These are phyloP conservation scores for Mus pahari DNA, from an alignment of 2,113 vertebrate genomes.

Conservation along the genomic window DNA sequence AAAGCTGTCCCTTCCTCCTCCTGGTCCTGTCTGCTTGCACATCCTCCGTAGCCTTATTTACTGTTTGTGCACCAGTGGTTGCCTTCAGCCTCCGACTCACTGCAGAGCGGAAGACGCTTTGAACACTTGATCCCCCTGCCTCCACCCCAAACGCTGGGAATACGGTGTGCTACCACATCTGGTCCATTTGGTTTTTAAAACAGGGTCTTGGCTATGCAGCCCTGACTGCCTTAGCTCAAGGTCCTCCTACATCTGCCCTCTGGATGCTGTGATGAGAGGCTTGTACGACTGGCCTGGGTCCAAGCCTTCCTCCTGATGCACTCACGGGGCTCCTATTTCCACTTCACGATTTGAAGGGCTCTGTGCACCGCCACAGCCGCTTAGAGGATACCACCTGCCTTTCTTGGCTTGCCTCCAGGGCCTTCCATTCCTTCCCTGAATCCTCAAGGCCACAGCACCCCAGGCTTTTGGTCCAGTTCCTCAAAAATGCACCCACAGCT, in stretches of 20 bases:
- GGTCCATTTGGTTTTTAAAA: background rate
- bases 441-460: background rate
- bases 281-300: background rate
- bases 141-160: background rate
- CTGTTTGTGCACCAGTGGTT: background rate
- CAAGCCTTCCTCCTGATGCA: background rate
- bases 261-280: background rate
- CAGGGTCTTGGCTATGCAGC: background rate
- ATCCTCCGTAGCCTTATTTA: background rate
- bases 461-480: background rate
- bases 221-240: background rate
- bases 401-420: constrained; percentile 35
- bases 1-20: background rate
- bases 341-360: background rate
- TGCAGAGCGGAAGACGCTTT: background rate
- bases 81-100: background rate
- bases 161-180: background rate
- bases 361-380: background rate
- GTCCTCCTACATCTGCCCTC: background rate
- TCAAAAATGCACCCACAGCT: rapidly evolving
- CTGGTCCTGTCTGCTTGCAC: background rate
- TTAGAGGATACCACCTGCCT: constrained; percentile 12
- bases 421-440: background rate
- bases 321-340: background rate
- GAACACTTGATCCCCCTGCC: background rate